These are phyloP conservation scores for Akabosia matsudoensis DNA, from an alignment of 1,140 invertebrate species.

Conservation along the genomic window DNA sequence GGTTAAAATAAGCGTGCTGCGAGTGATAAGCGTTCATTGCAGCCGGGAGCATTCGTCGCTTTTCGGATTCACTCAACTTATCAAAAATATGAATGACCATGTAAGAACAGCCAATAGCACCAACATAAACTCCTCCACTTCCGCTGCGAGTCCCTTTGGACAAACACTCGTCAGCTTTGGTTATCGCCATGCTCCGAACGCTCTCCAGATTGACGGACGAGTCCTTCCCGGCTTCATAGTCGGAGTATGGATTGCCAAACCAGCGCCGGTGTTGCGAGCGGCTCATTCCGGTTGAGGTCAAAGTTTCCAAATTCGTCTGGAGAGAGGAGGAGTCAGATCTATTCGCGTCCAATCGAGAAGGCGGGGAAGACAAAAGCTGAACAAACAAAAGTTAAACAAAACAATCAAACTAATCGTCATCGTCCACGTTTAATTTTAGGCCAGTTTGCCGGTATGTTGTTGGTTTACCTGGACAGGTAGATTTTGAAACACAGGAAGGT, in stretches of 20 bases:
- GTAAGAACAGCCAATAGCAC: constrained; percentile 55
- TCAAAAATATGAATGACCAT: constrained; percentile 53
- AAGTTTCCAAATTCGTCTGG: background rate
- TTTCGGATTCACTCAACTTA: constrained; percentile 39
- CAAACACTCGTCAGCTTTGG: constrained; percentile 44
- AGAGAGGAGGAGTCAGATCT: no score
- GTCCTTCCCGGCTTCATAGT: constrained; percentile 46
- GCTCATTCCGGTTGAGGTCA: constrained; percentile 17
- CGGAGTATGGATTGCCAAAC: constrained; percentile 50
- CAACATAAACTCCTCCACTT: constrained; percentile 56
- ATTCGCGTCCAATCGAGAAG: no score
- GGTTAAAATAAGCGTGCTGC: constrained; percentile 27
- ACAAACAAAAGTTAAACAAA: no score
- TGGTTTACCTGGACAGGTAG: no score
- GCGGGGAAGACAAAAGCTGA: no score
- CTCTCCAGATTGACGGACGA: background rate
- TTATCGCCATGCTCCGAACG: constrained; percentile 27
- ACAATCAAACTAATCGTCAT: no score
- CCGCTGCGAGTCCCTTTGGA: constrained; percentile 31
- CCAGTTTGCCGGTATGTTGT: no score
- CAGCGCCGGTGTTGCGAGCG: constrained; percentile 44
- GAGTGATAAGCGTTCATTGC: constrained; percentile 13
- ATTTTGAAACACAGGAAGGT: no score
- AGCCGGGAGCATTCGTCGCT: constrained; percentile 14
- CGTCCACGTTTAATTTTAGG: no score